Conservation (phyloP, 2,888 invertebrate genomes). For the Ecliptopera silaceata region DNA sequence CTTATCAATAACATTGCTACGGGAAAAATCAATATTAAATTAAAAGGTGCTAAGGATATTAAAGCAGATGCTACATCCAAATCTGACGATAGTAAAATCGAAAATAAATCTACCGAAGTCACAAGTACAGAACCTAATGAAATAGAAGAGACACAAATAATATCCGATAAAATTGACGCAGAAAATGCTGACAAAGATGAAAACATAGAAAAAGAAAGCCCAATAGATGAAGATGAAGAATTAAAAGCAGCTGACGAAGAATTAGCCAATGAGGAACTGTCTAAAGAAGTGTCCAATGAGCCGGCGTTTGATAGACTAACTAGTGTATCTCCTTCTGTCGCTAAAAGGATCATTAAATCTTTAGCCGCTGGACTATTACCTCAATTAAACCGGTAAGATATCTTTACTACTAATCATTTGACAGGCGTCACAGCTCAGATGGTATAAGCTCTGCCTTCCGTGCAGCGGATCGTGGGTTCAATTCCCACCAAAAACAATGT, state of each 20-base stretch:
- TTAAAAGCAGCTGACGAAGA: slow-evolving; percentile 70
- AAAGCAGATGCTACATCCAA: slow-evolving; percentile 36
- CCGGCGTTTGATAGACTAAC: slow-evolving; percentile 75
- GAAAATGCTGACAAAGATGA: slow-evolving; percentile 47
- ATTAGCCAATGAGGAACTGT: slow-evolving; percentile 54
- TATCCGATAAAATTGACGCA: slow-evolving; percentile 51
- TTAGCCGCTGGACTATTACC: slow-evolving; percentile 90
- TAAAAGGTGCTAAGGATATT: slow-evolving; percentile 42
- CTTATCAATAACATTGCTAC: slow-evolving; percentile 54
- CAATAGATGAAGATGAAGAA: slow-evolving; percentile 57
- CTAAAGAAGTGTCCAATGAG: slow-evolving; percentile 55
- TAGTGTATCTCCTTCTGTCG: slow-evolving; percentile 86
- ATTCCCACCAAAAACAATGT: too few relatives aligned
- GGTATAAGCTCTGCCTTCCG: too few relatives aligned
- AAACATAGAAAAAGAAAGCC: slow-evolving; percentile 17
- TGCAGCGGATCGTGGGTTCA: too few relatives aligned
- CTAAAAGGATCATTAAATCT: slow-evolving; percentile 88
- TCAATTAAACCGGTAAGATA: slow-evolving; percentile 88
- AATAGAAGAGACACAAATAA: slow-evolving; percentile 23
- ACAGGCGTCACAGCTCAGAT: too few relatives aligned
- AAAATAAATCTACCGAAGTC: slow-evolving; percentile 40
- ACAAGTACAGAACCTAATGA: slow-evolving; percentile 30
- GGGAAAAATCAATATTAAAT: slow-evolving; percentile 37
- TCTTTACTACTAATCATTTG: too few relatives aligned
- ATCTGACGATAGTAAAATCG: slow-evolving; percentile 27